A percentile compares a stretch with the other conserved stretches of the same genome.
Conservation (phyloP, 64 coral and sea anemone species). For the Hydrozoanthus tunicans region DNA sequence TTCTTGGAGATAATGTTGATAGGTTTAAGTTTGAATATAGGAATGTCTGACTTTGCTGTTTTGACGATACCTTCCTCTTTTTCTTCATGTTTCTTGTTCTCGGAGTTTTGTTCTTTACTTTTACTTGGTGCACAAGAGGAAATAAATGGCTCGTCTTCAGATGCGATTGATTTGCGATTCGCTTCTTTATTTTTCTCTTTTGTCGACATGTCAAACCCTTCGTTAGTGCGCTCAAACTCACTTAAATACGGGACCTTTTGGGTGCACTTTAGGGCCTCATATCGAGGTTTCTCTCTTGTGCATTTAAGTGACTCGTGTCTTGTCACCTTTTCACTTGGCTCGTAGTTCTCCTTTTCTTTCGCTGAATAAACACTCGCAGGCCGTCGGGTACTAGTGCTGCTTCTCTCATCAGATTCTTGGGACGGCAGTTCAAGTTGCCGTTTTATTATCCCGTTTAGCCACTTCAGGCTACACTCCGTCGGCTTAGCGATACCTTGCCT, state of each 20-base stretch:
- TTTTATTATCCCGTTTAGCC: constrained; percentile 76
- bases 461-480: constrained; percentile 75
- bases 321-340: constrained; percentile 73
- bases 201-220: constrained; percentile 48
- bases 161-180: constrained; percentile 9
- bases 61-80: neutral
- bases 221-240: constrained; percentile 26
- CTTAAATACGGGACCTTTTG: neutral
- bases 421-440: constrained; percentile 63
- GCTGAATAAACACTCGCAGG: constrained; percentile 54
- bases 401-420: constrained; percentile 20
- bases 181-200: constrained; percentile 39
- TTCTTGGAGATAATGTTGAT: neutral
- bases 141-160: neutral
- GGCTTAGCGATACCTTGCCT: constrained; percentile 39
- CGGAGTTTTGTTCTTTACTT: neutral
- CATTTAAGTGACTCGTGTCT: constrained; percentile 68
- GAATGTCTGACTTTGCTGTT: neutral
- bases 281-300: constrained; percentile 1
- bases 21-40: neutral
- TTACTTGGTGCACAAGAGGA: neutral
- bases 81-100: neutral
- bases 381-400: constrained; percentile 25
- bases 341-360: constrained; percentile 78
- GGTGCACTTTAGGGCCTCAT: neutral